Base-by-base conservation (phyloP, 1,140 invertebrate species). In the Phortica variegata region DNA sequence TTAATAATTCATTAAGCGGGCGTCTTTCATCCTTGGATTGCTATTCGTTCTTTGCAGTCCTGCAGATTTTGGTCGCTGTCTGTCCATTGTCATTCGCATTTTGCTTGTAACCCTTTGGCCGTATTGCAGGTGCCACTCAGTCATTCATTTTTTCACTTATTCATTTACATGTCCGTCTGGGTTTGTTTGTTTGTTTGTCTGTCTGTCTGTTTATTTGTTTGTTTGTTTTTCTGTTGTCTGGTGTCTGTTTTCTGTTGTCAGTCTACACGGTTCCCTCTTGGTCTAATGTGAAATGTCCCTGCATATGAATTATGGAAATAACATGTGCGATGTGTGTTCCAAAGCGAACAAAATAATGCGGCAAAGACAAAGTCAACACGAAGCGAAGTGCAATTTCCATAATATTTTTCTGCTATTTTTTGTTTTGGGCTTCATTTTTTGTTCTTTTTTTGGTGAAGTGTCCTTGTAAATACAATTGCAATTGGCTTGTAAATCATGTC, bases 281-380 rank as follows among this genome's bases (percentile, higher is more conserved):
- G 9, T 34, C 21, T 36, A 33, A 32, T 48, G 53, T 59, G 56
- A 49, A 44, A 39, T 62, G 57, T 68, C 54, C 66, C 70, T 70
- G 66, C 66, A 70, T 70, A 70, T 70, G 66, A 70, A 70, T 70
- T 70, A 70, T 70, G 66, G 66, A 70, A 70, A 70, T 70, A 60
- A 56, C 61, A 60, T 45, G 26, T n/a, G n/a, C n/a, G n/a, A n/a
- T n/a, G n/a, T n/a, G n/a, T n/a, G n/a, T n/a, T n/a, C n/a, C n/a
- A n/a, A n/a, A n/a, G n/a, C n/a, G n/a, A n/a, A n/a, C n/a, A n/a
- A 41, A 20, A 34, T 32, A 34, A 23, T 23, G 23, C 43, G 34
- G 23, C 43, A 44, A 31, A 23, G 32, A 44, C 9, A 44, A 44
- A 19, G 34, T 44, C 29, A 34, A 13, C 31, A 34, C 33, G 23